Conservation (phyloP, 2,888 invertebrate species). For the Thysanoteuthis rhombus region DNA sequence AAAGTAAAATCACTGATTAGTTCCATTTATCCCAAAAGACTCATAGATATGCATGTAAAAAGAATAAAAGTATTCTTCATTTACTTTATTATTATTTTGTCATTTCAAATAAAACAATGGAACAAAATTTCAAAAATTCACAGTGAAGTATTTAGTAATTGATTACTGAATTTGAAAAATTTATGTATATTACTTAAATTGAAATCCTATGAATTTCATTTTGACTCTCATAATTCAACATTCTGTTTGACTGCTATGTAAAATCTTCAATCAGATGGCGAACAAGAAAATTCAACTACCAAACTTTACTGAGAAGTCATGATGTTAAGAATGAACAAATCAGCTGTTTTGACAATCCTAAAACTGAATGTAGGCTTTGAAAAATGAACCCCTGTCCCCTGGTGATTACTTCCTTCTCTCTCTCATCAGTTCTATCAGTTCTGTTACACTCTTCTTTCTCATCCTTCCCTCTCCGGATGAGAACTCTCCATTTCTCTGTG, state of each 20-base stretch:
- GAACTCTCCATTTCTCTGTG: neutral
- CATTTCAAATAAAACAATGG: neutral
- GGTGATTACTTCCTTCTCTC: neutral
- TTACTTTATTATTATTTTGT: neutral
- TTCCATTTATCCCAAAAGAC: neutral
- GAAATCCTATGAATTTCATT: neutral
- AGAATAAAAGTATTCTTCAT: neutral
- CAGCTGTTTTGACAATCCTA: neutral
- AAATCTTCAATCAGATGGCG: neutral
- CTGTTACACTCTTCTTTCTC: neutral
- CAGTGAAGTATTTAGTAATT: neutral
- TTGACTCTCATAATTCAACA: neutral
- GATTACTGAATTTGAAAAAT: neutral
- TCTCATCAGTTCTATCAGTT: conserved; percentile 25
- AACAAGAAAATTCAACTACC: neutral
- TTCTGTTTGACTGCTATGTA: neutral
- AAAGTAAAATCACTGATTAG: too few relatives aligned
- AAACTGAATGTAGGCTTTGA: neutral
- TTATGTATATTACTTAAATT: neutral
- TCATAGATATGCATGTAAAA: neutral
- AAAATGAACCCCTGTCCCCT: neutral
- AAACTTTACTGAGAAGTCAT: neutral
- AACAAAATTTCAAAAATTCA: neutral
- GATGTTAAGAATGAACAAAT: neutral
- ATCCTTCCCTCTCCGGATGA: neutral